These are phyloP conservation scores for Petrolisthes cinctipes DNA, from an alignment of 2,888 invertebrate species.

Conservation along the genomic window DNA sequence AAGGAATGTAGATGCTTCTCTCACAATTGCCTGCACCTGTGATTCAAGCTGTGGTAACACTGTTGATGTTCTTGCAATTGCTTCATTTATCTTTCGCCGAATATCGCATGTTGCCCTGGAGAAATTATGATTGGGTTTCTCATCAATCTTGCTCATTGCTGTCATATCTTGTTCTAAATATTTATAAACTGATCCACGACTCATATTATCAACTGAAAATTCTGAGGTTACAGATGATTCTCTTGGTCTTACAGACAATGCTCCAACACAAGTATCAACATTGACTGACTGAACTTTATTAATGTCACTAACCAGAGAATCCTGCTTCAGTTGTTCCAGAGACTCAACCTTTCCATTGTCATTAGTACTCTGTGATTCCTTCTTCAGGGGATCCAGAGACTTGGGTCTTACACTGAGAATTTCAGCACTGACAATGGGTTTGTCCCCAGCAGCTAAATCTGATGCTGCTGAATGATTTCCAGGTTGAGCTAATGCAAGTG, in stretches of 20 bases:
- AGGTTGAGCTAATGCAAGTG: background rate
- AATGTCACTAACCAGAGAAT: background rate
- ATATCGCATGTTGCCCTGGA: background rate
- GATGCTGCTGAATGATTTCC: background rate
- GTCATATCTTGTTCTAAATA: background rate
- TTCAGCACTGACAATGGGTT: background rate
- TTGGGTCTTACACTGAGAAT: background rate
- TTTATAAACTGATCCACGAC: background rate
- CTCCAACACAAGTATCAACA: background rate
- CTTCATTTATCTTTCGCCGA: background rate
- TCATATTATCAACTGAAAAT: background rate
- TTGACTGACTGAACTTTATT: background rate
- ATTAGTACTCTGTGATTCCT: too few species aligned
- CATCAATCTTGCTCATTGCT: background rate
- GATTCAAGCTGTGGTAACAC: constrained; percentile 32
- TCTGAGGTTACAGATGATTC: background rate
- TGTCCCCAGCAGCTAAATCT: background rate
- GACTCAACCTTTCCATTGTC: background rate
- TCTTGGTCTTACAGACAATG: background rate
- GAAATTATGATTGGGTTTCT: background rate
- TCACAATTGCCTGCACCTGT: constrained; percentile 36
- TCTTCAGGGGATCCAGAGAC: background rate
- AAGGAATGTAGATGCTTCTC: constrained; percentile 30
- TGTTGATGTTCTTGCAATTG: background rate
- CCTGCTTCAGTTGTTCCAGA: background rate